Conservation (phyloP, 2,888 invertebrate genomes). For the Sialis lutaria region DNA sequence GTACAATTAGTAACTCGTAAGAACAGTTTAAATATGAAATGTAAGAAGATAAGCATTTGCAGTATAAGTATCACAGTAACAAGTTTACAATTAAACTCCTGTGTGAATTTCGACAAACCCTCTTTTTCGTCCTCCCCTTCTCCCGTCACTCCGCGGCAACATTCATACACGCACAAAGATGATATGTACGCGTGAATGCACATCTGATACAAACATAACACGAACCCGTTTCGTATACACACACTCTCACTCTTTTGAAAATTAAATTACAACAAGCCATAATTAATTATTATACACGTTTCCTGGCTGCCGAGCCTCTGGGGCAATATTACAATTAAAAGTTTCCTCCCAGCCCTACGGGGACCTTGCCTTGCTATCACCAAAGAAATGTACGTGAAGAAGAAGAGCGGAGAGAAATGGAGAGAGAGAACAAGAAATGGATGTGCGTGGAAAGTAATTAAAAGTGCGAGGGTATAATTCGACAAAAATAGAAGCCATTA, state of each 20-base stretch:
- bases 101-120: no score
- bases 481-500: constrained; percentile 2
- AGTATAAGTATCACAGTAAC: no score
- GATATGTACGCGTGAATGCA: no score
- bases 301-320: neutral
- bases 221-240: neutral
- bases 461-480: constrained; percentile 1
- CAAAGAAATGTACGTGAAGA: neutral
- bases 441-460: neutral
- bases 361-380: neutral
- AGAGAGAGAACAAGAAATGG: no score
- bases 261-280: neutral
- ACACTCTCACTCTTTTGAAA: neutral
- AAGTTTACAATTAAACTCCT: no score
- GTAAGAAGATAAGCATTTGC: no score
- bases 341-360: neutral
- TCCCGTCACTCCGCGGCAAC: no score
- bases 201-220: no score
- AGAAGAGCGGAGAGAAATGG: neutral
- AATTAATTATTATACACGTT: neutral
- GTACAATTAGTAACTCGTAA: no score
- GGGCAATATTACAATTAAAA: neutral
- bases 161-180: no score
- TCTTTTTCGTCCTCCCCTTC: no score
- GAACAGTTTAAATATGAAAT: no score